Evolutionary conservation across 2,888 invertebrate species (phyloP), one percentile per base, ranked within the genome.

Genomic region (Proisotoma minuta): DNA sequence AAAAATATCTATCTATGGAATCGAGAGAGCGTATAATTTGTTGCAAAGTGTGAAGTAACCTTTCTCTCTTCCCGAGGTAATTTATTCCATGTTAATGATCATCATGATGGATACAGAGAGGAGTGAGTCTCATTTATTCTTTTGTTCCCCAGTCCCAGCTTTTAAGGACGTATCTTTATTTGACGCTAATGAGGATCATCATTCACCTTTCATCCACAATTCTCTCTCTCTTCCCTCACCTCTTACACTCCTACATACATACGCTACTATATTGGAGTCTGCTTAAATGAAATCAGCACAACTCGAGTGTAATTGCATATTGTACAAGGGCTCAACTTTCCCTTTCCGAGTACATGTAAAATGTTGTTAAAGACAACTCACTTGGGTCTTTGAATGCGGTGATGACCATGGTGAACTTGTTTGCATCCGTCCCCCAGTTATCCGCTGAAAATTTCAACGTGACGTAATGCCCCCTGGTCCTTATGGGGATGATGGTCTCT

Each of bases 331-430:
- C n/a, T n/a, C n/a, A n/a, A n/a, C n/a, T n/a, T n/a, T n/a, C n/a
- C n/a, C n/a, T n/a, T n/a, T n/a, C n/a, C n/a, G n/a, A n/a, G n/a
- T n/a, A n/a, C n/a, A n/a, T n/a, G n/a, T n/a, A n/a, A n/a, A n/a
- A n/a, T n/a, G n/a, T n/a, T n/a, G n/a, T n/a, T n/a, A n/a, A n/a
- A 34, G 28, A 4, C 18, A 34, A 88, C 90, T 89, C 80, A 92
- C 91, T 89, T 76, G 89, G 88, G 84, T 92, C 92, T 79, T 93
- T 94, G 77, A 93, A 90, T 75, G 92, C 91, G 69, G 94, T 94
- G 82, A 94, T 91, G 80, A 94, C 88, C 77, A 94, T 85, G 76
- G 88, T 88, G 83, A 94, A 94, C 75, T 93, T 92, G 80, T 93
- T 92, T 75, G 87, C 85, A 78, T 89, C 89, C 67, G 91, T 91